Evolutionary conservation across 2,113 vertebrate species (phyloP).

Genomic region (Pimephales promelas): DNA sequence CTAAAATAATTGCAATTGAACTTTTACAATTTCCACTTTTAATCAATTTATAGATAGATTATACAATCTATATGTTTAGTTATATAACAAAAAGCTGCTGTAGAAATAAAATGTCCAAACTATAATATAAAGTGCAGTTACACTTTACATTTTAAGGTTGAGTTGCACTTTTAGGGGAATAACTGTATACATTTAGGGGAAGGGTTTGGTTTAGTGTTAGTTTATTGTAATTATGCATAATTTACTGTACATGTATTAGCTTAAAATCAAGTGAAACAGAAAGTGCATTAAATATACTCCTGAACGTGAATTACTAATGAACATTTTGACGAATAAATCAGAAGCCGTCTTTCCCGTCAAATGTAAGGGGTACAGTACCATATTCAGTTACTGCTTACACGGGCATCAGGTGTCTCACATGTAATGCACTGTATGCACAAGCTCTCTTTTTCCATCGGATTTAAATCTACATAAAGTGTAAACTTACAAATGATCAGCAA

Average conservation of each 20-base stretch:
- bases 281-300: not conserved
- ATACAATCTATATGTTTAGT: too few relatives aligned
- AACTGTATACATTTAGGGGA: too few relatives aligned
- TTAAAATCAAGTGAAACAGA: too few relatives aligned
- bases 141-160: too few relatives aligned
- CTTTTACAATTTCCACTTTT: not conserved
- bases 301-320: not conserved
- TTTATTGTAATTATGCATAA: too few relatives aligned
- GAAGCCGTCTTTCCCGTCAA: not conserved
- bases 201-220: too few relatives aligned
- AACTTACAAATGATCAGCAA: not conserved
- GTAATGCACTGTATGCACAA: not conserved
- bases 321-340: not conserved
- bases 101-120: not conserved
- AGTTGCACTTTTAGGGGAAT: too few relatives aligned
- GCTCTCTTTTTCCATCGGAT: not conserved
- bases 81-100: not conserved
- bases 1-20: not conserved
- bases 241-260: too few relatives aligned
- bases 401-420: not conserved
- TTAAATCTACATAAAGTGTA: not conserved
- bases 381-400: slow-evolving; percentile 22
- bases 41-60: not conserved
- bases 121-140: too few relatives aligned
- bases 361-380: not conserved